phyloP scores from a whole-genome alignment of 2,797 vertebrate species.

The Micromesistius poutassou region DNA sequence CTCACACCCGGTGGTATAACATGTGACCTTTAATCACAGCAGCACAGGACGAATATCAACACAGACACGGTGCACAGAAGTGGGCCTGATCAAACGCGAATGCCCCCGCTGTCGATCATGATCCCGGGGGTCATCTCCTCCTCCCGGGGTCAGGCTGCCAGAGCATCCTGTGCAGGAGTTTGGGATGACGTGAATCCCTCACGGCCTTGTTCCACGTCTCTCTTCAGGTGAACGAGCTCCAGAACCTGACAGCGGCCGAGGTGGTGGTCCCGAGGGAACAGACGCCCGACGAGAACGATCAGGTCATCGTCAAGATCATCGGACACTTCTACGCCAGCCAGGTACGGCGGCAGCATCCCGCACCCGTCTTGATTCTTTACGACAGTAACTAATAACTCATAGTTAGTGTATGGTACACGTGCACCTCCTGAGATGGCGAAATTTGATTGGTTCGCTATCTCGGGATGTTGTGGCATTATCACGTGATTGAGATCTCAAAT shows the following conservation, averaged over 20 bases:
- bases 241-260: slow-evolving; percentile 92
- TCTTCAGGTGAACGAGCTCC: slow-evolving; percentile 90
- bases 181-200: background rate
- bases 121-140: too few species aligned
- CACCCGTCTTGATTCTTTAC: too few species aligned
- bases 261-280: slow-evolving; percentile 94
- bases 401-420: too few species aligned
- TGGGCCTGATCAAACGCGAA: background rate
- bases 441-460: too few species aligned
- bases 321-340: slow-evolving; percentile 98
- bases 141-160: background rate
- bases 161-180: background rate
- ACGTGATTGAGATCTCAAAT: too few species aligned
- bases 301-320: slow-evolving; percentile 95
- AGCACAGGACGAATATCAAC: background rate
- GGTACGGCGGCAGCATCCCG: slow-evolving; percentile 61
- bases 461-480: too few species aligned
- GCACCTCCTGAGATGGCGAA: too few species aligned
- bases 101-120: too few species aligned
- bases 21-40: too few species aligned
- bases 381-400: too few species aligned
- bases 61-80: background rate
- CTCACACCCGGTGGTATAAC: too few species aligned
- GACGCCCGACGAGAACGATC: slow-evolving; percentile 91
- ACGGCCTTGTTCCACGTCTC: background rate